Percentiles rank a stretch among this genome's conserved stretches.
phyloP scores from a whole-genome alignment of 2,113 vertebrate genomes.

The Chaetodon trifascialis region DNA sequence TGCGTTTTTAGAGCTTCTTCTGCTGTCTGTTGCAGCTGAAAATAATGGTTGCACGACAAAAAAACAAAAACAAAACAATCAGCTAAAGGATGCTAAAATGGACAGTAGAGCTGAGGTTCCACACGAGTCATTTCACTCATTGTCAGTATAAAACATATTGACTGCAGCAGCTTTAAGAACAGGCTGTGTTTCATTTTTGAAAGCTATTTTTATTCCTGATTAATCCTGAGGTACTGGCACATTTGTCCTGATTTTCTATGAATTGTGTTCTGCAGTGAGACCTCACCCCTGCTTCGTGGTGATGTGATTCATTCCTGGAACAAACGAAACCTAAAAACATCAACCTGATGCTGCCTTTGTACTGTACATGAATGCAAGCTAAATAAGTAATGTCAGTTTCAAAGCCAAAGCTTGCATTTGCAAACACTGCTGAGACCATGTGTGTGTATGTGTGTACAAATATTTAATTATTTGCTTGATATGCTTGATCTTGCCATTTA shows the following conservation, averaged over 20 bases:
- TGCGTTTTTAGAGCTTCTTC: neutral
- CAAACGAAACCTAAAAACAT: conserved; percentile 58
- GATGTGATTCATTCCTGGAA: conserved; percentile 42
- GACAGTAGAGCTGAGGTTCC: neutral
- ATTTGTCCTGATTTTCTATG: conserved; percentile 22
- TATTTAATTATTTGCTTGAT: conserved; percentile 37
- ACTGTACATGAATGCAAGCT: conserved; percentile 50
- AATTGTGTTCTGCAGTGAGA: conserved; percentile 26
- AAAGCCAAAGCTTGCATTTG: conserved; percentile 57
- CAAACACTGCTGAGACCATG: conserved; percentile 7
- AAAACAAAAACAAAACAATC: neutral
- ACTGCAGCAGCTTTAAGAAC: conserved; percentile 1
- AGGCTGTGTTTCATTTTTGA: conserved; percentile 15
- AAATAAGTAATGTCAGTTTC: conserved; percentile 67
- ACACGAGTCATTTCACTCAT: neutral
- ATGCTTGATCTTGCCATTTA: conserved; percentile 27
- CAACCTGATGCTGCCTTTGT: conserved; percentile 66
- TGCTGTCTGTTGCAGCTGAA: neutral
- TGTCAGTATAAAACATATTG: neutral
- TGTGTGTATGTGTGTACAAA: conserved; percentile 20
- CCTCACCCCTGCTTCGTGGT: conserved; percentile 21
- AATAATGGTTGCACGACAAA: too few relatives aligned
- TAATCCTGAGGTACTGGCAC: conserved; percentile 14
- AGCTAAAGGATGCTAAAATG: neutral
- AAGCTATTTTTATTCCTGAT: conserved; percentile 22